These are phyloP conservation scores for Novumbra hubbsi DNA, from an alignment of 2,797 vertebrate species.

Conservation along the genomic window DNA sequence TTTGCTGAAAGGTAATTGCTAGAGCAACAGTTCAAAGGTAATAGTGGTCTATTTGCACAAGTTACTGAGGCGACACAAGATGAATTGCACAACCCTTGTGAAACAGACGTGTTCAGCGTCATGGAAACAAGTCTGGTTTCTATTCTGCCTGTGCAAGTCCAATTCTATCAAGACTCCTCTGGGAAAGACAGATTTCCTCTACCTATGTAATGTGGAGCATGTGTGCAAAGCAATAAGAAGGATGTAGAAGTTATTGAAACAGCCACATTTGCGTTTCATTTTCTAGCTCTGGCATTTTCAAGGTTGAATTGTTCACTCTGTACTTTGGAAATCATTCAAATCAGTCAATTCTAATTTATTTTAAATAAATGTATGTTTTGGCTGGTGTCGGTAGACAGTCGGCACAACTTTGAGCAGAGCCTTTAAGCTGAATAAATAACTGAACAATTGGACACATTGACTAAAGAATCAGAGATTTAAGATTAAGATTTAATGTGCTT, in stretches of 20 bases:
- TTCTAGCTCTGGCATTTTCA: conserved; percentile 23
- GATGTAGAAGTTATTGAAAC: conserved; percentile 26
- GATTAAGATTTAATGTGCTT: not conserved
- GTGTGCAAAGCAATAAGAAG: conserved; percentile 29
- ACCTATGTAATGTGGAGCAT: conserved; percentile 24
- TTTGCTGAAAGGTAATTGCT: conserved; percentile 19
- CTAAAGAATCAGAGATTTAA: not conserved
- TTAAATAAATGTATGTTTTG: not conserved
- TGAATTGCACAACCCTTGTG: conserved; percentile 38
- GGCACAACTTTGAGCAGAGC: not conserved
- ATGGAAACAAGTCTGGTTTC: conserved; percentile 55
- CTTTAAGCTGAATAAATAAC: not conserved
- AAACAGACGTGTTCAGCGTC: conserved; percentile 36
- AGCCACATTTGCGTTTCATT: conserved; percentile 35
- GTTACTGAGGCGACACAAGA: conserved; percentile 21
- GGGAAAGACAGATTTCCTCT: conserved; percentile 35
- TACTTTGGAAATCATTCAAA: not conserved
- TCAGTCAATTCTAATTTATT: not conserved
- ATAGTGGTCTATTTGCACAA: conserved; percentile 35
- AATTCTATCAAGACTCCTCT: conserved; percentile 37
- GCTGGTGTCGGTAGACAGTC: not conserved
- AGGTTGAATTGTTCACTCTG: not conserved
- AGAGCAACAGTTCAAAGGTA: conserved; percentile 32
- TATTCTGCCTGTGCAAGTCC: conserved; percentile 41
- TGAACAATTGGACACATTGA: not conserved